Evolutionary conservation across 2,797 vertebrate genomes (phyloP), one percentile per base, ranked within the genome.

Genomic region (Acanthiza pusilla): DNA sequence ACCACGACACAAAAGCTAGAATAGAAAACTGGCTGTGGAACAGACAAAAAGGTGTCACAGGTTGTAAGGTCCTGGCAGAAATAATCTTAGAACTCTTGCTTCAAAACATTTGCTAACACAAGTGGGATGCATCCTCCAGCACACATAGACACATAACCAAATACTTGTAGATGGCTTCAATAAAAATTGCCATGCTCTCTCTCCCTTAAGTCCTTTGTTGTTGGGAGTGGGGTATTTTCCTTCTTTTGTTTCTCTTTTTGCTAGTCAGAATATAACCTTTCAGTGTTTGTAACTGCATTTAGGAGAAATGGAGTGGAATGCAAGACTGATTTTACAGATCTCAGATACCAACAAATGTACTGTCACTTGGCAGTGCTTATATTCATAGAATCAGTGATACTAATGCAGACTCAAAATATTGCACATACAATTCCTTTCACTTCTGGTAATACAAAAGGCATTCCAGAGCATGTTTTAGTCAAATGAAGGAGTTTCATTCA

Each of bases 181-280:
- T 48, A 90, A 72, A 91, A 91, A 78, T 8, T 29, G 26, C 18
- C 26, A 54, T 7, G 23, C 13, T 50, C 8, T 53, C 20, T 51
- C 25, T 76, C 51, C 72, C 54, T n/a, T 3, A 86, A 86, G 26
- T 34, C 30, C 10, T 84, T 79, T 76, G 17, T 12, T 78, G 27
- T 8, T 76, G 30, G 16, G 10, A 48, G 2, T 43, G 2, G 14
- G 13, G 1, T 4, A 10, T n/a, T 54, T 26, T 18, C 1, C 15
- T 5, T 53, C 11, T 8, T 65, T 25, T 8, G 13, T 30, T 26
- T 10, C 4, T 6, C 11, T 45, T 29, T 25, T 25, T 26, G 3
- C 40, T 62, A 34, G n/a, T 51, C 38, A 65, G 20, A 71, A 23
- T 51, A 40, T 32, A 88, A 75, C 27, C n/a, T 74, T n/a, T 77